A percentile compares a stretch with the other conserved stretches of the same genome.
phyloP scores from a whole-genome alignment of 2,888 invertebrate genomes.

The Entomobrya multifasciata region DNA sequence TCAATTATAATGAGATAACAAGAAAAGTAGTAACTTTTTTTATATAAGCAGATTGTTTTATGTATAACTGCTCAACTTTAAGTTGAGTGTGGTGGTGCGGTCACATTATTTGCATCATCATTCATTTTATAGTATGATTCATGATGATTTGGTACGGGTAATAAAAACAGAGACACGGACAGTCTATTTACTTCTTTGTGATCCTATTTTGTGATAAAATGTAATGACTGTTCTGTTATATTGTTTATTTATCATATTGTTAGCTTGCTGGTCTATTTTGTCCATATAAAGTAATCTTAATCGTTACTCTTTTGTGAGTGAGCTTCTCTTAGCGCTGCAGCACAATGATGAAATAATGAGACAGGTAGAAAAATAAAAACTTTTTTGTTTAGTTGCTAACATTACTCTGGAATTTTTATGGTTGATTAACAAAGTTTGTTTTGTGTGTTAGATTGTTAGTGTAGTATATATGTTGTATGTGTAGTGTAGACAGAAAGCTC shows the following conservation, averaged over 20 bases:
- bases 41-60: constrained; percentile 47
- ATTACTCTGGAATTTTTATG: constrained; percentile 52
- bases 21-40: constrained; percentile 37
- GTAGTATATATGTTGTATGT: neutral
- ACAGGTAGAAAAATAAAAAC: constrained; percentile 40
- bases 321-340: too few species aligned
- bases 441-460: neutral
- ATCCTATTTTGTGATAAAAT: constrained; percentile 45
- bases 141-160: constrained; percentile 41
- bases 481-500: too few species aligned
- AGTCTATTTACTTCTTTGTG: constrained; percentile 26
- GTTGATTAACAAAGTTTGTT: constrained; percentile 41
- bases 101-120: too few species aligned
- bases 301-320: constrained; percentile 1
- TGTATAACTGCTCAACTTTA: neutral
- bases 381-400: constrained; percentile 10
- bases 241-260: neutral
- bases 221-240: neutral
- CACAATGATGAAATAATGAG: constrained; percentile 39
- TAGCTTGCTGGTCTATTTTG: constrained; percentile 30
- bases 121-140: constrained; percentile 48
- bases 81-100: too few species aligned
- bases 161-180: constrained; percentile 28
- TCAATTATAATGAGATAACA: constrained; percentile 40
- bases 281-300: constrained; percentile 47